Evolutionary conservation across 2,797 vertebrate genomes (phyloP), one percentile per base, ranked within the genome.

Genomic region (Oreortyx pictus): DNA sequence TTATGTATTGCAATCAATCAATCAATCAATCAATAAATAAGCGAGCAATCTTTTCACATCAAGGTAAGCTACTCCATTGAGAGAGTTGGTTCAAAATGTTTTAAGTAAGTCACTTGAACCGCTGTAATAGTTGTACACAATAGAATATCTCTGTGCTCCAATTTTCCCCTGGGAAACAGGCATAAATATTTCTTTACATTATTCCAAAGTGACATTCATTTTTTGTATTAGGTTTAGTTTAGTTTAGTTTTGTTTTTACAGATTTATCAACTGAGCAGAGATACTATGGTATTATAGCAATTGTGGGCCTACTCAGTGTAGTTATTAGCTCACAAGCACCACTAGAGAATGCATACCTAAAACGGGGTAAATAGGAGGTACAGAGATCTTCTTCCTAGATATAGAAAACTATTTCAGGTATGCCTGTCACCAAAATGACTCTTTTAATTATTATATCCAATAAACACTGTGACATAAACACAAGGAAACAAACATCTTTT

Each of bases 311-410:
- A 31, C 37, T 35, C 39, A 67, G 33, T 8, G 17, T 31, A 39
- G 7, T 6, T 37, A 29, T 27, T 62, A 41, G 1, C 52, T 61
- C 39, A 39, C 14, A 84, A 46, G 9, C 43, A 59, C 25, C 7
- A 6, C 52, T 57, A n/a, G 11, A 56, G 37, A 76, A 71, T 44
- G 61, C 2, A 3, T 7, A 9, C 11, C 0, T 1, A 4, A 24
- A 14, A 50, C 6, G 6, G 2, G 14, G 1, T n/a, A 67, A 54
- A 61, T 31, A 54, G 76, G 66, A 78, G 5, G 23, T 72, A 19
- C 24, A 75, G 10, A 66, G 22, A 44, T 22, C 8, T 77, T 46
- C 9, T 64, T 80, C 11, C 18, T 76, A 33, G 9, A 8, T 76
- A 41, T 17, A 86, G 17, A 88, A 71, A 60, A 14, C 23, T 68